These are phyloP conservation scores for Sebastes umbrosus DNA, from an alignment of 2,797 vertebrate genomes.

Conservation along the genomic window DNA sequence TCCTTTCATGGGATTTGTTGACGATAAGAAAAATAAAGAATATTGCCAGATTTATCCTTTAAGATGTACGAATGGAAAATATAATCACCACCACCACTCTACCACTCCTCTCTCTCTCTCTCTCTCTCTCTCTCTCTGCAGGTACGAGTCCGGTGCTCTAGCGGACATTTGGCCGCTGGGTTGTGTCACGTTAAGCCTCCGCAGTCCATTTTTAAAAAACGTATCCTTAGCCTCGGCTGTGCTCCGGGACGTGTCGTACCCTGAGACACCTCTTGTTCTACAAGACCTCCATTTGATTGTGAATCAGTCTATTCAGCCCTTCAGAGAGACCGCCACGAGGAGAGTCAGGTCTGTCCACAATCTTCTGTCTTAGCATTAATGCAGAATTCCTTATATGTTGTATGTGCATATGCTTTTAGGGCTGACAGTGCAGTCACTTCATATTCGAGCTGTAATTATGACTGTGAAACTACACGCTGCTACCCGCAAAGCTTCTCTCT, in stretches of 20 bases:
- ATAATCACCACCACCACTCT: no score
- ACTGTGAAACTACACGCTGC: no score
- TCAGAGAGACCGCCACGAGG: not conserved
- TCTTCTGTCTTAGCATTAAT: not conserved
- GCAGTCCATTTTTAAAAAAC: slow-evolving; percentile 19
- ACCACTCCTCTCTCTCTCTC: not conserved
- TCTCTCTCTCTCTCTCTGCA: slow-evolving; percentile 6
- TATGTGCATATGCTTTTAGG: no score
- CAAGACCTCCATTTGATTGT: slow-evolving; percentile 35
- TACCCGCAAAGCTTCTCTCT: no score
- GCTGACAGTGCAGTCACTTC: no score
- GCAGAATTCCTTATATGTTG: not conserved
- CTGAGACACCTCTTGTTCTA: slow-evolving; percentile 46
- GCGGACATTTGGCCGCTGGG: slow-evolving; percentile 60
- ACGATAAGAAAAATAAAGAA: no score
- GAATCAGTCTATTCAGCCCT: slow-evolving; percentile 13
- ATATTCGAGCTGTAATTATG: no score
- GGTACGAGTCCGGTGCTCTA: slow-evolving; percentile 57
- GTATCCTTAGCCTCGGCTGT: not conserved
- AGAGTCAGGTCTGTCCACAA: slow-evolving; percentile 52
- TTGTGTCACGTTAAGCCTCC: slow-evolving; percentile 47
- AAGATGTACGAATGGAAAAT: no score
- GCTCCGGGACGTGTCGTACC: slow-evolving; percentile 50
- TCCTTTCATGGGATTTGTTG: no score
- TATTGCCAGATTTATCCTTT: no score